phyloP scores from a whole-genome alignment of 2,888 invertebrate species.

The Poecilobothrus nobilitatus region DNA sequence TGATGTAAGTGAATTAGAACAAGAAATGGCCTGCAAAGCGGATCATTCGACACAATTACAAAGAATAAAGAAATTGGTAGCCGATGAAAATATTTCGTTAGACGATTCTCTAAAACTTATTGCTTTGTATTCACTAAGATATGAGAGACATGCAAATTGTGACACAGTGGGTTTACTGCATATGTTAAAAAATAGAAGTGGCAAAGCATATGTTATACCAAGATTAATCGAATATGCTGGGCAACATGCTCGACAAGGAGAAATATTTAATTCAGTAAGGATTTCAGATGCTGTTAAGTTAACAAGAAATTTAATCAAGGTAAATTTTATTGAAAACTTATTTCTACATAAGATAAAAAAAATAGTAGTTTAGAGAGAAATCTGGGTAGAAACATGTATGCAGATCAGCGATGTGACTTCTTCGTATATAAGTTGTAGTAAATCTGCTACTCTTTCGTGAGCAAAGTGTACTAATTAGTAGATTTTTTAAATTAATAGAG shows the following conservation, averaged over 20 bases:
- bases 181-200: constrained; percentile 61
- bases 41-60: constrained; percentile 72
- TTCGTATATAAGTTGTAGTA: no score
- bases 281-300: constrained; percentile 88
- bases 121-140: constrained; percentile 85
- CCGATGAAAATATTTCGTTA: constrained; percentile 60
- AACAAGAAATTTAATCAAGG: constrained; percentile 42
- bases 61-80: constrained; percentile 70
- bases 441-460: no score
- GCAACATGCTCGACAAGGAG: constrained; percentile 67
- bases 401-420: no score
- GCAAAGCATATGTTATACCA: constrained; percentile 55
- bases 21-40: constrained; percentile 82
- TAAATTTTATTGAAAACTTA: no score
- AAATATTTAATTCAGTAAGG: constrained; percentile 80
- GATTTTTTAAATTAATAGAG: no score
- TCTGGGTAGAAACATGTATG: no score
- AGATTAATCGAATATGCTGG: constrained; percentile 78
- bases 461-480: no score
- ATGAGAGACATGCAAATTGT: constrained; percentile 82
- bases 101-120: constrained; percentile 81
- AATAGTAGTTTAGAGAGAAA: no score
- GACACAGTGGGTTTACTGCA: constrained; percentile 69
- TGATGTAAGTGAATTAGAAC: constrained; percentile 87
- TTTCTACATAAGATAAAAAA: no score